phyloP scores from a whole-genome alignment of 2,797 vertebrate genomes.

The Aeoliscus strigatus region DNA sequence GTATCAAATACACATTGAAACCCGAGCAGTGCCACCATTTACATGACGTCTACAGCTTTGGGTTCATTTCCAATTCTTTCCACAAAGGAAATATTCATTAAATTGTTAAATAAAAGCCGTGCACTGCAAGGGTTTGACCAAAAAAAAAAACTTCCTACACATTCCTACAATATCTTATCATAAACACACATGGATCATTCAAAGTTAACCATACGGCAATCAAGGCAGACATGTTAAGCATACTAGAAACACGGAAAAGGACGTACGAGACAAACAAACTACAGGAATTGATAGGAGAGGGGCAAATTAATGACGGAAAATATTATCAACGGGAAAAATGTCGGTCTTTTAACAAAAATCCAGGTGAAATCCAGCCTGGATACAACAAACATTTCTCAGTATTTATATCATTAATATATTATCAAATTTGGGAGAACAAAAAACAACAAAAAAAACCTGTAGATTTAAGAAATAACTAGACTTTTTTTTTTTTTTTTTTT shows the following conservation, averaged over 20 bases:
- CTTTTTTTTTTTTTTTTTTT: conserved; percentile 52
- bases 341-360: not conserved
- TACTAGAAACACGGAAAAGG: conserved; percentile 62
- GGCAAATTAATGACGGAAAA: conserved; percentile 34
- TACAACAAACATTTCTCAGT: conserved; percentile 17
- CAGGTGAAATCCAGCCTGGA: conserved; percentile 29
- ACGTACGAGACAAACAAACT: conserved; percentile 57
- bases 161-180: conserved; percentile 47
- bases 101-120: conserved; percentile 63
- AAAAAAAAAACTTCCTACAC: conserved; percentile 41
- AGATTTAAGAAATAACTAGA: conserved; percentile 13
- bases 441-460: conserved; percentile 25
- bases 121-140: conserved; percentile 79
- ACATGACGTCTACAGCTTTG: conserved; percentile 19
- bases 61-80: conserved; percentile 57
- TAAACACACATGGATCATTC: conserved; percentile 36
- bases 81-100: conserved; percentile 71
- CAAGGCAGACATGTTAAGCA: conserved; percentile 57
- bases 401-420: conserved; percentile 13
- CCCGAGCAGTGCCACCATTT: conserved; percentile 76
- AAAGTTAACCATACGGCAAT: conserved; percentile 40
- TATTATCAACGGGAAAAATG: conserved; percentile 8
- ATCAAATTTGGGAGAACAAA: conserved; percentile 26
- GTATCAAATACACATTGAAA: conserved; percentile 64
- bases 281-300: conserved; percentile 32